Base-by-base conservation (phyloP, 2,113 vertebrate species). In the Lasiurus borealis region DNA sequence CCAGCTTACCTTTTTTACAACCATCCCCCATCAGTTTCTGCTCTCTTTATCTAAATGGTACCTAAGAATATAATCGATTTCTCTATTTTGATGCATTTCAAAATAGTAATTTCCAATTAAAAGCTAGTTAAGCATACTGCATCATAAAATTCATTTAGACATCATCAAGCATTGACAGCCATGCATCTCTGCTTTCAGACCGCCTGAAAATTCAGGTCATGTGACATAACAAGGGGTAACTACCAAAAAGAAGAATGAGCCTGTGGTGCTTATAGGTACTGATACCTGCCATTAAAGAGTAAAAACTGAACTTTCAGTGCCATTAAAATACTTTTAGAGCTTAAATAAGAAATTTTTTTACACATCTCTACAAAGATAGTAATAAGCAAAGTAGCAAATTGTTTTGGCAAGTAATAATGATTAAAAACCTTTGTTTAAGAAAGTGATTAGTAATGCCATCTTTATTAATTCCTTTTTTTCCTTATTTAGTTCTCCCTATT, bases 291-390 rank as follows among this genome's bases (percentile, higher is more conserved):
- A 1, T 52, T 40, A 36, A 80, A 57, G 27, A 64, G 10, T 71
- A 5, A 75, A 92, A 59, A 68, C 12, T 29, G 91, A 83, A 31
- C 36, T 76, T 78, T 44, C 34, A 85, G 13, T 85, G n/a, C 36
- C 81, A 50, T 82, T 68, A 86, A 57, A 68, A 48, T 15, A 95
- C 44, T 88, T 91, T 86, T 64, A 91, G 44, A 91, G 11, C 12
- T 18, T 48, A 96, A 93, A 94, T 31, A 77, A 89, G 68, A 93
- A 62, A 80, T 23, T 36, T 78, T 94, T 88, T 29, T 19, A 72
- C n/a, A 71, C 5, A 8, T 85, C 36, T 93, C 31, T 82, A 46
- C 75, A 88, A 34, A 91, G 50, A 15, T 78, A 83, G 27, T 83
- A 77, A 89, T 82, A 88, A 86, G 46, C n/a, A 69, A 90, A 91